A percentile compares a stretch with the other conserved stretches of the same genome.
Evolutionary conservation across 2,113 vertebrate species (phyloP).

Genomic region (Tragulus kanchil): DNA sequence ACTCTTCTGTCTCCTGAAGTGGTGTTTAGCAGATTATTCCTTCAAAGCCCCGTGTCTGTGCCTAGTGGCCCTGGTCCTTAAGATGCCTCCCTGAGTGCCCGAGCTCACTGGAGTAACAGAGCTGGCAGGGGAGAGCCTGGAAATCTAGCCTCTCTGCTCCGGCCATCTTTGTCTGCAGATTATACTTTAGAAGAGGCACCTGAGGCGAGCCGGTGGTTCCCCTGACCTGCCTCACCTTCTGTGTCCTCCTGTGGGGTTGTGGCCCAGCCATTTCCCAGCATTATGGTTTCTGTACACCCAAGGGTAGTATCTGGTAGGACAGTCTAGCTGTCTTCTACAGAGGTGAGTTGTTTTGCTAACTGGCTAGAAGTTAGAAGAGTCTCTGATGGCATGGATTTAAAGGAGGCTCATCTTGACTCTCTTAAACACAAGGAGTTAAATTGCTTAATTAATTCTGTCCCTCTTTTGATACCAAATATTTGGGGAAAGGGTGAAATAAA

Average conservation of each 20-base stretch:
- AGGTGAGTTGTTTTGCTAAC: background rate
- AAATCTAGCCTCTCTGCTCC: background rate
- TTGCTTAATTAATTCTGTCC: background rate
- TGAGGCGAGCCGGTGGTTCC: background rate
- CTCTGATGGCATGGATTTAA: background rate
- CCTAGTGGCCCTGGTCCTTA: slow-evolving; percentile 38
- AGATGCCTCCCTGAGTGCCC: background rate
- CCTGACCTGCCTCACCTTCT: background rate
- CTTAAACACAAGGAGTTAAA: background rate
- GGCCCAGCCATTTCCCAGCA: background rate
- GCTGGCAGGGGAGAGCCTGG: background rate
- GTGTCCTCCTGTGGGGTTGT: background rate
- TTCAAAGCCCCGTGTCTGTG: slow-evolving; percentile 48
- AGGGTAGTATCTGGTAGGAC: background rate
- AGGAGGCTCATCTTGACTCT: background rate
- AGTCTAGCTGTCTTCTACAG: background rate
- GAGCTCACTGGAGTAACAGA: background rate
- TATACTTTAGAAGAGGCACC: background rate
- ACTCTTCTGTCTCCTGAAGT: slow-evolving; percentile 75
- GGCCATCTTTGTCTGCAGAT: background rate
- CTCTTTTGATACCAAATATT: background rate
- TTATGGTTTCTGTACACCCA: background rate
- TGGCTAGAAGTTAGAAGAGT: background rate
- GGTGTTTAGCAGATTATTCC: slow-evolving; percentile 76
- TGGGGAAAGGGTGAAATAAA: background rate